A percentile compares a stretch with the other conserved stretches of the same genome.
Evolutionary conservation across 2,113 vertebrate genomes (phyloP).

Genomic region (Choloepus hoffmanni): DNA sequence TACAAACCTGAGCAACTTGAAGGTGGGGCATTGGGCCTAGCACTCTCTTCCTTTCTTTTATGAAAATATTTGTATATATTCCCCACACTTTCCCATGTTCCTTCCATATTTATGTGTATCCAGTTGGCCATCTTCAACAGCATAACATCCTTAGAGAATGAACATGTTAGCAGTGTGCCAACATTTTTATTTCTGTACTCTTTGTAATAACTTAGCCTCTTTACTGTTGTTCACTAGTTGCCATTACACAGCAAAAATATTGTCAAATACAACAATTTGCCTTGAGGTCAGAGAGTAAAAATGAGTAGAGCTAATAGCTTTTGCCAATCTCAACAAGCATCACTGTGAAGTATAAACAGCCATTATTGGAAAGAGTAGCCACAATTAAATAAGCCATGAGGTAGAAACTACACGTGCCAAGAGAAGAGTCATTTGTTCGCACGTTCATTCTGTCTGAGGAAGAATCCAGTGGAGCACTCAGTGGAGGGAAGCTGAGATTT

Average conservation of each 20-base stretch:
- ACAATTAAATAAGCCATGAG: slow-evolving; percentile 52
- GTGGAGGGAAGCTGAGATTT: background rate
- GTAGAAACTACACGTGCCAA: background rate
- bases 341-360: slow-evolving; percentile 40
- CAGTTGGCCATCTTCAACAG: background rate
- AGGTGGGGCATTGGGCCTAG: too few species aligned
- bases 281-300: slow-evolving; percentile 33
- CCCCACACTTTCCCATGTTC: background rate
- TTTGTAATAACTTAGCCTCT: background rate
- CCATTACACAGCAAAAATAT: slow-evolving; percentile 35
- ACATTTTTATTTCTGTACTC: slow-evolving; percentile 4
- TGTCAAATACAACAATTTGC: slow-evolving; percentile 38
- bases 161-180: background rate
- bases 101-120: background rate
- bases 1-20: background rate
- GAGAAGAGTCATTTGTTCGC: background rate
- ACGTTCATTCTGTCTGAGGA: background rate
- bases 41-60: background rate
- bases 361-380: slow-evolving; percentile 59
- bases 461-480: background rate
- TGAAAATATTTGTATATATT: background rate
- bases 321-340: slow-evolving; percentile 64
- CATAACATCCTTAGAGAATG: background rate
- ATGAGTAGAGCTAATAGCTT: background rate
- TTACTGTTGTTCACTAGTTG: slow-evolving; percentile 3